Percentiles rank a stretch among this genome's conserved stretches.
Evolutionary conservation across 2,113 vertebrate genomes (phyloP).

Genomic region (Ancistrus triradiatus): DNA sequence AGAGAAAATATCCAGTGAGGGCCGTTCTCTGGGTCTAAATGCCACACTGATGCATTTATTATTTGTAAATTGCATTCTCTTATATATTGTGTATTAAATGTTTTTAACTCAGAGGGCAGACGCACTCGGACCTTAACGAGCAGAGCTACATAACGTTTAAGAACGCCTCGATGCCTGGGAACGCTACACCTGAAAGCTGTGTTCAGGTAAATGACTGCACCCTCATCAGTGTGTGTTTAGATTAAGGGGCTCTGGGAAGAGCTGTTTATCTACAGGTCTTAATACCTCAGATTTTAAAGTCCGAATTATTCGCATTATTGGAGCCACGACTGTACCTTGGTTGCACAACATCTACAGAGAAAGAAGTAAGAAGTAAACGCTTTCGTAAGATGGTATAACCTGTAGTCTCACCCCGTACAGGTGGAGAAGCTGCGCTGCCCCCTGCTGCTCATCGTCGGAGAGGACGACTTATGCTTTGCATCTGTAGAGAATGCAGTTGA

Average conservation of each 20-base stretch:
- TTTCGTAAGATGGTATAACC: neutral
- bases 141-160: neutral
- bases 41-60: too few species aligned
- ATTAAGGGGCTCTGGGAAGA: too few species aligned
- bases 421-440: slow-evolving; percentile 58
- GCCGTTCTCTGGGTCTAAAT: too few species aligned
- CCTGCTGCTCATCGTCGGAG: slow-evolving; percentile 55
- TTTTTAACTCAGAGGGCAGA: slow-evolving; percentile 42
- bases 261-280: too few species aligned
- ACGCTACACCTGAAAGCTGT: neutral
- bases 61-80: too few species aligned
- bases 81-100: neutral
- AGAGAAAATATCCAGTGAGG: too few species aligned
- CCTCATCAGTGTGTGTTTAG: too few species aligned
- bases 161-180: neutral
- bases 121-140: slow-evolving; percentile 10
- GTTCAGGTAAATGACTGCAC: neutral
- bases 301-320: too few species aligned
- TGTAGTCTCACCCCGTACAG: slow-evolving; percentile 29
- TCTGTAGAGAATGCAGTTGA: slow-evolving; percentile 51
- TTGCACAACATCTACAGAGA: too few species aligned
- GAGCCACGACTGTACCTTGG: too few species aligned
- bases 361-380: too few species aligned
- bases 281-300: too few species aligned
- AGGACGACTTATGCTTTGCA: slow-evolving; percentile 54